Base-by-base conservation (phyloP, 2,113 vertebrate species). In the Cyprinodon tularosa region DNA sequence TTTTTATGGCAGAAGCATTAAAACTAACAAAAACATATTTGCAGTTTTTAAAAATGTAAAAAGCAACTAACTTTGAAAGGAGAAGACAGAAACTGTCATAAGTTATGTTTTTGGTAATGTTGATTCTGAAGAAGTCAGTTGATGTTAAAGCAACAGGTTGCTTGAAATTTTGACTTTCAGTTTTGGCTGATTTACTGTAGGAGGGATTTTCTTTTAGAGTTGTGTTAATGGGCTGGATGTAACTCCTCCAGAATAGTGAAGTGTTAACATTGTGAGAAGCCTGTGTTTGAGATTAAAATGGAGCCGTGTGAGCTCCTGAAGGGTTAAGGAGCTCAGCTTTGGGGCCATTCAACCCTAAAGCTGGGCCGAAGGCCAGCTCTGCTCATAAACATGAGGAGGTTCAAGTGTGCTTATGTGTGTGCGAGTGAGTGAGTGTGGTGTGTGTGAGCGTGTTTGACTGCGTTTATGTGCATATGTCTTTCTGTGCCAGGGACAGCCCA, bases 401-500 rank as follows among this genome's bases (percentile, higher is more conserved):
- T 88, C 71, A 73, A 85, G 83, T 83, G 85, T 82, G 77, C 81
- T 76, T 68, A 39, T 62, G 83, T 50, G 68, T 75, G 62, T 73
- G 73, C 66, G 80, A 67, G 66, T 73, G 77, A 65, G 70, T 64
- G 29, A 36, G 68, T 48, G 47, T 53, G 47, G 74, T 68, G 45
- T 76, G 76, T 78, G 70, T 65, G 63, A 83, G 81, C 3, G 76
- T 72, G 69, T 59, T 42, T 66, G 62, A 37, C 38, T 66, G 71
- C 61, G 44, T 86, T 72, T 78, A 69, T 78, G 87, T 86, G 75
- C 39, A 57, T 84, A 81, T 84, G 85, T 87, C 72, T 84, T 82
- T 88, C 87, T 91, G 89, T 93, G 93, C 94, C 93, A 95, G 94
- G 90, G 93, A 94, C 94, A 92, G 92, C 92, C 93, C 91, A 93